Conservation (phyloP, 2,888 invertebrate species). For the Chrysolina oricalcia region DNA sequence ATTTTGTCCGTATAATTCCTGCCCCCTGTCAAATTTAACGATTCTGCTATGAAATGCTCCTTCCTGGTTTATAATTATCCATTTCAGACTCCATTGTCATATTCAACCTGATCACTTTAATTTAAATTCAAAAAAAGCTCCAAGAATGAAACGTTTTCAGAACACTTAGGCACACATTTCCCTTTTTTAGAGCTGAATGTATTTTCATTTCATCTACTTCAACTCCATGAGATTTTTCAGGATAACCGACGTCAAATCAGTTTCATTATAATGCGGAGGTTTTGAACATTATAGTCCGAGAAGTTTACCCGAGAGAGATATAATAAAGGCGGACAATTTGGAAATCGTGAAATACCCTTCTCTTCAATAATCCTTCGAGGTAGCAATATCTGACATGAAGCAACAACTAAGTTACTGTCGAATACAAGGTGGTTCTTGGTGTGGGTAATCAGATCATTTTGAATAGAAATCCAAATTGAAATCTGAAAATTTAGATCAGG, state of each 20-base stretch:
- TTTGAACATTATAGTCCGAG: neutral
- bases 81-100: constrained; percentile 28
- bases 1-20: constrained; percentile 28
- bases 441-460: too few relatives aligned
- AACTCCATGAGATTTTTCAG: neutral
- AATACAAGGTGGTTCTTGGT: too few relatives aligned
- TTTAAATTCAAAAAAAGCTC: constrained; percentile 29
- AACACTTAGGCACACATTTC: constrained; percentile 25
- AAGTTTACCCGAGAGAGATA: neutral
- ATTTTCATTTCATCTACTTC: constrained; percentile 7
- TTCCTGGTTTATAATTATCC: constrained; percentile 37
- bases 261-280: constrained; percentile 5
- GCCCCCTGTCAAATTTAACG: constrained; percentile 14
- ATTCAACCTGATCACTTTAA: constrained; percentile 30
- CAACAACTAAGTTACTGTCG: too few relatives aligned
- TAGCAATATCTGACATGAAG: too few relatives aligned
- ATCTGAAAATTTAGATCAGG: too few relatives aligned
- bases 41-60: constrained; percentile 17
- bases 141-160: constrained; percentile 31
- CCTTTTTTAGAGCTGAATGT: constrained; percentile 24
- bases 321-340: neutral
- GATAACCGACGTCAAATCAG: constrained; percentile 1
- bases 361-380: too few relatives aligned
- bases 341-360: too few relatives aligned
- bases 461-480: too few relatives aligned